Base-by-base conservation (phyloP, 2,113 vertebrate genomes). In the Australoheros scitulus region DNA sequence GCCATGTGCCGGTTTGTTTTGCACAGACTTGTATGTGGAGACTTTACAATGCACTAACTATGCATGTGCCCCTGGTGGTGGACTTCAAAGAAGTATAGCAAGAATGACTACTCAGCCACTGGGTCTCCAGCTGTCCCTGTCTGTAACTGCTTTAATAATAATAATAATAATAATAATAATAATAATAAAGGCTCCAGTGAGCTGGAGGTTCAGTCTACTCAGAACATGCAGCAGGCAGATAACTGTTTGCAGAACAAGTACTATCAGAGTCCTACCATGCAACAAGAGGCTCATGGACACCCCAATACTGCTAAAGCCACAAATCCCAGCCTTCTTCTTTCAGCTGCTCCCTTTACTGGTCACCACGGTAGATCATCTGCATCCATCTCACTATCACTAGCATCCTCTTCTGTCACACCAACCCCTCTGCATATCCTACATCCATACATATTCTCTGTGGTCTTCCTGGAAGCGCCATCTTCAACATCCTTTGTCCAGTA, bases 271-370 rank as follows among this genome's bases (percentile, higher is more conserved):
- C n/a, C 64, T 0, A 65, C 38, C 4, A 68, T 3, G 0, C 4
- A 24, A 68, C 15, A 68, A 68, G 22, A 50, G 0, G 29, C 64
- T 29, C 64, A 68, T 22, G 47, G 22, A 47, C 24, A 68, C n/a
- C 4, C 22, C 63, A 47, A 68, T 47, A 68, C 14, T 20, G 17
- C 47, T 52, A 18, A 2, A 9, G 36, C 36, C 41, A 43, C 36
- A 65, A 43, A 43, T 64, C 0, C 34, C 32, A 36, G 61, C 10
- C 32, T 15, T 41, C 34, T 24, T 43, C 13, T 43, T 43, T 65
- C 63, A 24, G n/a, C n/a, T 65, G 13, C 0, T 43, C 38, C 15
- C 7, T 0, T 24, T 17, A 41, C 0, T 0, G n/a, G 7, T 41
- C 61, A 8, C 36, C 36, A 24, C 36, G 41, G 61, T 6, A 15